Percentiles rank a stretch among this genome's conserved stretches.
Evolutionary conservation across 2,888 invertebrate genomes (phyloP).

Genomic region (Ichneumoninae sp.): DNA sequence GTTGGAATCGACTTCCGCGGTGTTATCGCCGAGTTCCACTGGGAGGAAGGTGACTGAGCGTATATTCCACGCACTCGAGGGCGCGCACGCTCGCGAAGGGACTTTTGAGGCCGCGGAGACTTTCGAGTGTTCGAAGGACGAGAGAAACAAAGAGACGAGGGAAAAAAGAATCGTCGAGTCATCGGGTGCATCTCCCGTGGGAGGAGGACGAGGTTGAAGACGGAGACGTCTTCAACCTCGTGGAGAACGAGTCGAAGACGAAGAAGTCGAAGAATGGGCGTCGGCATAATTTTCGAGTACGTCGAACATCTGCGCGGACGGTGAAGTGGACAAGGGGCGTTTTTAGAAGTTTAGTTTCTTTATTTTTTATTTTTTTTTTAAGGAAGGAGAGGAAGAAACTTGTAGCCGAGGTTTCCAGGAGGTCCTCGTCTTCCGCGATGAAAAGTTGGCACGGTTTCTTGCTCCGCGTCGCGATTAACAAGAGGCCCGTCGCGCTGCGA

Average conservation of each 20-base stretch:
- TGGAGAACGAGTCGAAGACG: neutral
- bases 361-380: slow-evolving; percentile 9
- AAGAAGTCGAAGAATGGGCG: slow-evolving; percentile 10
- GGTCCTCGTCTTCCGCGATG: slow-evolving; percentile 30
- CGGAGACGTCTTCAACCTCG: no score
- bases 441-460: slow-evolving; percentile 50
- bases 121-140: slow-evolving; percentile 18
- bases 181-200: slow-evolving; percentile 24
- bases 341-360: neutral
- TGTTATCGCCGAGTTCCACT: neutral
- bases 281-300: slow-evolving; percentile 6
- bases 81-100: slow-evolving; percentile 31
- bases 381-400: slow-evolving; percentile 20
- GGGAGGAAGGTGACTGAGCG: slow-evolving; percentile 37
- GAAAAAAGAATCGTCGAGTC: slow-evolving; percentile 48
- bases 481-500: slow-evolving; percentile 38
- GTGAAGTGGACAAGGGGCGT: slow-evolving; percentile 9
- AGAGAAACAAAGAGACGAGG: slow-evolving; percentile 37
- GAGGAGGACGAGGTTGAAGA: slow-evolving; percentile 6
- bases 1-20: neutral
- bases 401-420: slow-evolving; percentile 43
- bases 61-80: slow-evolving; percentile 43
- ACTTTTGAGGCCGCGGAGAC: slow-evolving; percentile 28
- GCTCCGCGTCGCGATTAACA: slow-evolving; percentile 51
- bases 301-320: slow-evolving; percentile 10